Conservation (phyloP, 2,113 vertebrate genomes). For the human region DNA sequence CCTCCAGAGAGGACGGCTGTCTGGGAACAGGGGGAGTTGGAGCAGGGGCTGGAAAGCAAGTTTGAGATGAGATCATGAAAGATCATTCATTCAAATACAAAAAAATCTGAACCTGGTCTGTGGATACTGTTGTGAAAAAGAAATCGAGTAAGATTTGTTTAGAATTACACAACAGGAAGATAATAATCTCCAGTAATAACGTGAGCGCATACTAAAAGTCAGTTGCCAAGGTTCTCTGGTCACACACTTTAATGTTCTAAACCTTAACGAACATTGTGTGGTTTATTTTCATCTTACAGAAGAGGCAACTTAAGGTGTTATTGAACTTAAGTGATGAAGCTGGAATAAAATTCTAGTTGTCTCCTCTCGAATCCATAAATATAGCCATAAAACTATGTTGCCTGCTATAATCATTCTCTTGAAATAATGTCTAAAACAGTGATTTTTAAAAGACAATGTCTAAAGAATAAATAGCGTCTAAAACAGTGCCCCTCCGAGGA, state of each 20-base stretch:
- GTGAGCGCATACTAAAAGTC: neutral
- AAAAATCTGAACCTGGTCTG: neutral
- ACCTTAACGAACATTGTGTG: neutral
- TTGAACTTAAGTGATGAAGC: neutral
- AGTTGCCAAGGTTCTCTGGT: neutral
- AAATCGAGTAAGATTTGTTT: neutral
- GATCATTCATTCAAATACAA: neutral
- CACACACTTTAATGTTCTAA: neutral
- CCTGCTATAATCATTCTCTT: neutral
- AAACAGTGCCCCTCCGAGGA: too few species aligned
- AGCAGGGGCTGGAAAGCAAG: neutral
- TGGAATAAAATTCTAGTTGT: neutral
- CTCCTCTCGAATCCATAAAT: neutral
- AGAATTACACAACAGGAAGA: neutral
- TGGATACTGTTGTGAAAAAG: neutral
- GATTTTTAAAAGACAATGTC: neutral
- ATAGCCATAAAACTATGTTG: neutral
- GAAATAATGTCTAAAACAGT: neutral
- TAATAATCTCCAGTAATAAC: neutral
- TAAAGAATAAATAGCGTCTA: neutral
- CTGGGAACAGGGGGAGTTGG: neutral
- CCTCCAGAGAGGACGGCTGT: fast-evolving
- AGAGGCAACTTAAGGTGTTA: neutral
- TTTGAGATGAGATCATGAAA: neutral
- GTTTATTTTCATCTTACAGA: neutral